Evolutionary conservation across 1,140 invertebrate species (phyloP), one percentile per base, ranked within the genome.

Genomic region (Triops longicaudatus): DNA sequence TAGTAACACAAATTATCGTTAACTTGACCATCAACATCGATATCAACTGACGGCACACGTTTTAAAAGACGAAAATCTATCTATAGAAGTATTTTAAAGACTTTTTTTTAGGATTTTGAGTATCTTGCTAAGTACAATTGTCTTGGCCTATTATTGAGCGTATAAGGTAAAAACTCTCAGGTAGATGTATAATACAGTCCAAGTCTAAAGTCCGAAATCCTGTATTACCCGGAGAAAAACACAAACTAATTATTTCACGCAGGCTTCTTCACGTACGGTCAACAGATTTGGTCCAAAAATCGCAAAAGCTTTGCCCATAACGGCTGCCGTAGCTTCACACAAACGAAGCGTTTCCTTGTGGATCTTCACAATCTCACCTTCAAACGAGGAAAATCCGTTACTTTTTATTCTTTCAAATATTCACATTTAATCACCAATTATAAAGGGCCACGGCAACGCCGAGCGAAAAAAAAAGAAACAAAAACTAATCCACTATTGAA

Each of bases 201-300:
- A n/a, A n/a, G n/a, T 37, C 7, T 37, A 37, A 2, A 10, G 50
- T 63, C 14, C 17, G 10, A 63, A 63, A 63, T 6, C 50, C 50
- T 63, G 50, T 63, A 63, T 63, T 63, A 0, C n/a, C n/a, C 50
- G 10, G 0, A 63, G 17, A 37, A 37, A 37, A 37, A 37, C 2
- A 37, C 2, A 37, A 37, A 37, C 2, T 4, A 37, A 37, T 37
- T 37, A 9, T 63, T 3, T 5, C 22, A n/a, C 14, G 14, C 10
- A n/a, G n/a, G 6, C 26, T 41, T 14, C 26, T 76, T 89, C 89
- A 99, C 93, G 99, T 99, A 83, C 90, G 94, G 27, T 90, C 87
- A 44, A 99, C 90, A 63, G 91, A 83, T 91, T 92, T n/a, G 99
- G 88, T 72, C 97, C 97, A 41, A 99, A 88, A 81, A 99, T 91